Base-by-base conservation (phyloP, 2,888 invertebrate genomes). In the Mycalesis mineus region DNA sequence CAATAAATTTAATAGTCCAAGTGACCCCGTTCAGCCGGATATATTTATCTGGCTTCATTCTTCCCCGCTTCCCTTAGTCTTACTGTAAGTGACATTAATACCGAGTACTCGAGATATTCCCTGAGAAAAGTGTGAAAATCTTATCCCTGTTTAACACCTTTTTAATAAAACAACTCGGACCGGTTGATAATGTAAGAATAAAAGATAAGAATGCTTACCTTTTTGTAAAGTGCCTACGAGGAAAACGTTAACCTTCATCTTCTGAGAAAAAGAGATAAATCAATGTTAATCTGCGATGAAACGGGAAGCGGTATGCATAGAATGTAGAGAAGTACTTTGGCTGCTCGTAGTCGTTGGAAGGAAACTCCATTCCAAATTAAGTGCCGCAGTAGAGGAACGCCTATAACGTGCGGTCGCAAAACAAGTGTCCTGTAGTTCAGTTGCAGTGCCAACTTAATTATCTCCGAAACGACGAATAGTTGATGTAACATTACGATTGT, bases 11-110 rank as follows among this genome's bases (percentile, higher is more conserved):
- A 50, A 47, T 55, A 48, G 54, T 54, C 53, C 45, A 47, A 54
- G 49, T 39, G 50, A 44, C 41, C 54, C 51, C 42, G 29, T 60
- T 51, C 47, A 47, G 36, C 17, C 9, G 42, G 56, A 48, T 56
- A 56, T 56, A 56, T 60, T 49, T 55, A 55, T 56, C 59, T 52
- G 37, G 52, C 37, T 39, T 56, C 48, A 59, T 56, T 36, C 52
- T 48, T 59, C 29, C 42, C 41, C 41, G 50, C 36, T 54, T 60
- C 36, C 47, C 41, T 33, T 40, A 52, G 37, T 52, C 45, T 47
- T 44, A 31, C 13, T 52, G 42, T 40, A 40, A 58, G 47, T 39
- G 55, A 55, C 51, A 36, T 48, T 53, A 61, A 58, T 41, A 45
- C 50, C 11, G 28, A 33, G 50, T 33, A 41, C 31, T 22, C 31